Evolutionary conservation across 1,140 invertebrate genomes (phyloP).

Genomic region (Gyrodactylus bullatarudis): DNA sequence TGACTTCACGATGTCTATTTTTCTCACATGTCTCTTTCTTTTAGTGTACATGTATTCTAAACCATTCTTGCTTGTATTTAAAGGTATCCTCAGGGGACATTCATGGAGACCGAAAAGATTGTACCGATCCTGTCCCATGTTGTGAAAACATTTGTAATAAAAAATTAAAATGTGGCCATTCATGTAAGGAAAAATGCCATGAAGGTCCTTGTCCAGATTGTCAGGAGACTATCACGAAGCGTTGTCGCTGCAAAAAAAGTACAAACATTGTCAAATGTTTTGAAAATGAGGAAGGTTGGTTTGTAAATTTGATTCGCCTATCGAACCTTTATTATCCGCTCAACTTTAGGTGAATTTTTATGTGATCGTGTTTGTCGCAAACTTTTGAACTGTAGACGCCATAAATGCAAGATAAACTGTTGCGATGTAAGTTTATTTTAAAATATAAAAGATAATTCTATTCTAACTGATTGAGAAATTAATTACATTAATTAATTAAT

Average conservation of each 20-base stretch:
- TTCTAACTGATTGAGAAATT: too few species aligned
- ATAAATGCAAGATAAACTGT: not conserved
- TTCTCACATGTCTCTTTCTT: too few species aligned
- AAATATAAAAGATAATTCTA: not conserved
- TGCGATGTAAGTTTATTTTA: not conserved
- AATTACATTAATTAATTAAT: too few species aligned
- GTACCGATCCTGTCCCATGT: not conserved
- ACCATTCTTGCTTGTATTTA: not conserved
- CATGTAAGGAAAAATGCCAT: not conserved
- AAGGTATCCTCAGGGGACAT: not conserved
- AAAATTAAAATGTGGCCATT: not conserved
- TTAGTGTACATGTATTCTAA: too few species aligned
- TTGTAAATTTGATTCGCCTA: too few species aligned
- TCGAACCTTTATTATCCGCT: too few species aligned
- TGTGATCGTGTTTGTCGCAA: not conserved
- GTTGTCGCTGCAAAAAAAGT: not conserved
- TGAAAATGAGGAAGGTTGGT: not conserved
- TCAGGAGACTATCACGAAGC: not conserved
- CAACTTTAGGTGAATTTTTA: not conserved
- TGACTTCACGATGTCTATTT: too few species aligned
- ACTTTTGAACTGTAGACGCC: not conserved
- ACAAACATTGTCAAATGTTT: not conserved
- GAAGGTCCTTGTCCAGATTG: not conserved
- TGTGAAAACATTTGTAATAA: not conserved
- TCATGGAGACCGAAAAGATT: not conserved